Base-by-base conservation (phyloP, 2,113 vertebrate species). In the Elanus axillaris region DNA sequence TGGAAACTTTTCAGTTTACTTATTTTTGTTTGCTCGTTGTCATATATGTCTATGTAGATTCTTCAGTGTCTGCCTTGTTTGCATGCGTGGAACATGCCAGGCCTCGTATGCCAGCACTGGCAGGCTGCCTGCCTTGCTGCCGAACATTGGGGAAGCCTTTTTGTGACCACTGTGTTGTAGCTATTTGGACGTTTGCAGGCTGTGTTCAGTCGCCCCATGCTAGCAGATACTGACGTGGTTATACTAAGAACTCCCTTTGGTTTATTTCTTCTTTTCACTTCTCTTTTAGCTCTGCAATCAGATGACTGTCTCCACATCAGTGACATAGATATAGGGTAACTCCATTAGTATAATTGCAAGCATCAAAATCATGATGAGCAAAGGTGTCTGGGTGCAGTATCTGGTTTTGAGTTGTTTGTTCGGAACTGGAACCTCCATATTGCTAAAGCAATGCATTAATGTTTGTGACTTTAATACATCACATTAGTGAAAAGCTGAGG, bases 381-480 rank as follows among this genome's bases (percentile, higher is more conserved):
- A n/a, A 40, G 21, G 27, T 31, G 23, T 42, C 45, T 48, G 71
- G 69, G 14, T 32, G 7, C 34, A 43, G 1, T 16, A 40, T 4
- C 16, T 14, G 27, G 32, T 19, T 67, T 81, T 88, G 69, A 91
- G 88, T 92, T 85, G 80, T 85, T 88, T 92, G 7, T 50, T 71
- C 91, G 74, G 52, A 94, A 53, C 29, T 34, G 47, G 85, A 86
- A 56, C 69, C 9, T 60, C 48, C 5, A 2, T n/a, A 31, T 62
- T 85, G 77, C 73, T 69, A 80, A 40, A 93, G 64, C 34, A 40
- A 67, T 59, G 73, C 63, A 40, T 67, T 40, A 12, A 8, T 64
- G 85, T 69, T 94, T 3, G 13, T 59, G 62, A 64, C 88, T 95
- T 95, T 91, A 77, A 97, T 93, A 82, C 76, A 31, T 86, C 26